Percentiles rank a stretch among this genome's conserved stretches.
These are phyloP conservation scores for Prinia subflava DNA, from an alignment of 2,113 vertebrate species.

Conservation along the genomic window DNA sequence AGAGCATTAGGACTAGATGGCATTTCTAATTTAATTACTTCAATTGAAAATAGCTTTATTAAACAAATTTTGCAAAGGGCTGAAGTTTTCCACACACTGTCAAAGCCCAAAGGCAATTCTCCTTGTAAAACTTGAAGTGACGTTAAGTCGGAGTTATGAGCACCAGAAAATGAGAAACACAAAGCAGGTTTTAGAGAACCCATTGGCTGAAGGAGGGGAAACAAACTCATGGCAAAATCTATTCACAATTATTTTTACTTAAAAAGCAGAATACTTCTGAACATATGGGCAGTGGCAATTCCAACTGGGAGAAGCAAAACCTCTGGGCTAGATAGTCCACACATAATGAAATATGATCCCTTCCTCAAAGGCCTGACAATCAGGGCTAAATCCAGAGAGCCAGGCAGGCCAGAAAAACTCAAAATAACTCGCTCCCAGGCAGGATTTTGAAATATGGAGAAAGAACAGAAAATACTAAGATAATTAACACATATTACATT, in stretches of 20 bases:
- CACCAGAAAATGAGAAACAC: neutral
- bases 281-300: conserved; percentile 5
- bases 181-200: neutral
- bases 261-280: neutral
- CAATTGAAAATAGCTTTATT: neutral
- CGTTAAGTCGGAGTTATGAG: neutral
- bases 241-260: neutral
- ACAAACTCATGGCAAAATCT: neutral
- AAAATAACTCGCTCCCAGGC: neutral
- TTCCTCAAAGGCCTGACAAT: neutral
- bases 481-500: neutral
- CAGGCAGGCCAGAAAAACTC: neutral
- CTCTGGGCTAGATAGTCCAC: neutral
- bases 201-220: neutral
- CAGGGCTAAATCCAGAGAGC: neutral
- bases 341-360: neutral
- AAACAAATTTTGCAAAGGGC: neutral
- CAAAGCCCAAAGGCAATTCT: conserved; percentile 9
- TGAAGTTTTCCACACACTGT: neutral
- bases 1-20: neutral
- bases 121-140: conserved; percentile 9
- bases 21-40: conserved; percentile 11
- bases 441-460: neutral
- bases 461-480: neutral
- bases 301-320: neutral